Base-by-base conservation (phyloP, 2,113 vertebrate species). In the Barbus barbus region DNA sequence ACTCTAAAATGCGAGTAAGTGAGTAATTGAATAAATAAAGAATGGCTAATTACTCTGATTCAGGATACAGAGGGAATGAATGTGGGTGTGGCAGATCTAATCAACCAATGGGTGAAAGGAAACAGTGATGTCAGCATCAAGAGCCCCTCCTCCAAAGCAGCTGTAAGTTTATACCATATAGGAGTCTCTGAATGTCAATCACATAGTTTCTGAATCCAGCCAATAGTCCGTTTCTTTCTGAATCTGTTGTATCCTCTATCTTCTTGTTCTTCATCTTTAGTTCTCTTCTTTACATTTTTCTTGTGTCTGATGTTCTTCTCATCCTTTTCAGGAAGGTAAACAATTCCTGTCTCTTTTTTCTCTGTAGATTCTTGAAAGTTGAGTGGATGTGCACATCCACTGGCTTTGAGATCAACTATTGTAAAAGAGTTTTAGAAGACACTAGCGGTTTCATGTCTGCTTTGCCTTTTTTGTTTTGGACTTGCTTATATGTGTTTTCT, bases 51-150 rank as follows among this genome's bases (percentile, higher is more conserved):
- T 5, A 9, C 4, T 65, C 7, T 81, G 33, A 83, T 46, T 74
- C 87, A 95, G 94, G 94, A 94, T 67, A 88, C 92, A 69, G 94
- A 95, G 2, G 91, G 88, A 33, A 80, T 94, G 24, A 94, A 93
- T 67, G 91, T 94, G 1, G 94, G 91, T 0, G 92, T 95, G 74
- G 88, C 92, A 9, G 89, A 94, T 65, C 92, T 95, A 67, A 95
- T 95, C 84, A 92, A 90, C 72, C 94, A 95, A 78, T 95, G 94
- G 94, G 93, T 93, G 63, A 94, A 85, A 89, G 93, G 91, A 31
- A 84, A 88, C 71, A 78, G 90, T 26, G 93, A 94, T 13, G 86
- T 86, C 6, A 89, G 85, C 81, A 71, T 77, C 60, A 90, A 90
- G 86, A 87, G 71, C 84, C 90, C 91, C 0, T 86, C 91, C 9